Evolutionary conservation across 2,888 invertebrate species (phyloP), one percentile per base, ranked within the genome.

Genomic region (Allolobophora icterica): DNA sequence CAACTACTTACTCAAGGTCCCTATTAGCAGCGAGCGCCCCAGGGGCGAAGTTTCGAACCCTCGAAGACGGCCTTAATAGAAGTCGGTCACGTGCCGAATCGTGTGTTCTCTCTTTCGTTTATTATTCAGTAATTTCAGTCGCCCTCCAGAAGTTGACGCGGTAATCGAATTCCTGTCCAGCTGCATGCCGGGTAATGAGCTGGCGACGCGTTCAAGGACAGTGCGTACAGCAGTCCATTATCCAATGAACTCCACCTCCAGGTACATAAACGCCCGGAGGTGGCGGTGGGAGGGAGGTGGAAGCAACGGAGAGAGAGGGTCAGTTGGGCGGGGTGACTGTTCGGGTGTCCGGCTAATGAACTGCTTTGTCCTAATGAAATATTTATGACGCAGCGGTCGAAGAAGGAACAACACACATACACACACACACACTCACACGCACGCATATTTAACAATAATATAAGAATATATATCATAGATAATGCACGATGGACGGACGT

Each of bases 311-410:
- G 71, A 71, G 71, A 13, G 8, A 71, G 71, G 71, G 71, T 71
- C n/a, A 71, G 8, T 71, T 5, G 71, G n/a, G 30, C 30, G 30
- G 71, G 71, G 71, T 3, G 52, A 21, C 52, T 21, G 24, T 52
- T 24, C 19, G 52, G 52, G 52, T 71, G 30, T 71, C 17, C 71
- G 30, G 71, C 71, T 71, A 71, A 71, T n/a, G 71, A 71, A 71
- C 71, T 71, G n/a, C n/a, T 71, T 71, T 71, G 71, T 71, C n/a
- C 71, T 71, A 71, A 71, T 71, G n/a, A 30, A 71, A 71, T n/a
- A 71, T 71, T 71, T 71, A 71, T n/a, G 71, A n/a, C 71, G n/a
- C 71, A 6, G 52, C 11, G 30, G n/a, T 71, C 71, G 71, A 71
- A 71, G 71, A 8, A 30, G 4, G 71, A 71, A 30, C n/a, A n/a